Conservation (phyloP, 2,888 invertebrate species). For the Ametastegia equiseti region DNA sequence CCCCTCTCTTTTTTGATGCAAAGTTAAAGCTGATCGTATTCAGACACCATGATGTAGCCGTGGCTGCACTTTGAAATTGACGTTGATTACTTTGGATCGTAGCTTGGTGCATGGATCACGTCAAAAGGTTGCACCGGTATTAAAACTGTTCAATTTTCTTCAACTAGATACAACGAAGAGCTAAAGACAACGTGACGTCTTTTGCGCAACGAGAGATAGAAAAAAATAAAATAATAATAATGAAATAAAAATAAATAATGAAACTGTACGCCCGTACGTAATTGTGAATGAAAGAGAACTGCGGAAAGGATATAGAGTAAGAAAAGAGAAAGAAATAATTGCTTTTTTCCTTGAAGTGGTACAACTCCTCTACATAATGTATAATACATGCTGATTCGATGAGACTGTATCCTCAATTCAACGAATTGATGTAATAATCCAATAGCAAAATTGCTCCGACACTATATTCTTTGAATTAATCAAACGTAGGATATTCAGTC, state of each 20-base stretch:
- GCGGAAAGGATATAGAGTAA: not conserved
- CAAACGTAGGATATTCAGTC: no score
- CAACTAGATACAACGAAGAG: conserved; percentile 1
- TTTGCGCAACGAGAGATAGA: not conserved
- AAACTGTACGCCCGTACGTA: not conserved
- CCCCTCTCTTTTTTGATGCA: no score
- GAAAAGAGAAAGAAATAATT: not conserved
- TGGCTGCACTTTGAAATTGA: not conserved
- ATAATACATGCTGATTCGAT: not conserved
- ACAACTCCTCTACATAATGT: not conserved
- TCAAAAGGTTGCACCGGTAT: conserved; percentile 31
- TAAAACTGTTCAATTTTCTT: conserved; percentile 27
- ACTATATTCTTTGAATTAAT: no score
- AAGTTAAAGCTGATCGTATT: not conserved
- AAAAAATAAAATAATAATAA: not conserved
- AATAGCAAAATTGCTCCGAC: no score
- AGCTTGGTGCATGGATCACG: conserved; percentile 4
- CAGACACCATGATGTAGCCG: not conserved
- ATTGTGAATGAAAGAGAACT: not conserved
- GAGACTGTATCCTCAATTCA: not conserved
- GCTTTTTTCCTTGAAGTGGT: not conserved
- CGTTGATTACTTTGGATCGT: conserved; percentile 12
- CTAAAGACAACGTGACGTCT: no score
- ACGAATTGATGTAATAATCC: not conserved
- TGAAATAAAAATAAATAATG: not conserved